Base-by-base conservation (phyloP, 2,113 vertebrate genomes). In the Podocnemis expansa region DNA sequence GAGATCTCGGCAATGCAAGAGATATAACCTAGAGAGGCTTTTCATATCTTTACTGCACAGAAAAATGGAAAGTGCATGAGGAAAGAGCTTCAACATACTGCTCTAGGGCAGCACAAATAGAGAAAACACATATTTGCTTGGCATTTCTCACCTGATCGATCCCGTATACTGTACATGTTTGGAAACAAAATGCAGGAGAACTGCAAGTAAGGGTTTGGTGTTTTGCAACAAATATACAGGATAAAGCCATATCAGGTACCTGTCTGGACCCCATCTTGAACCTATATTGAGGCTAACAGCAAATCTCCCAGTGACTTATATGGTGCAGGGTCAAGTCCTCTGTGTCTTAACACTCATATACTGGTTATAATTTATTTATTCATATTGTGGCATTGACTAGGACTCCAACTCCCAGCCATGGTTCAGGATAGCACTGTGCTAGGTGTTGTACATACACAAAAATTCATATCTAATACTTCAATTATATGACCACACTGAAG, bases 51-150 rank as follows among this genome's bases (percentile, higher is more conserved):
- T 82, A 89, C 27, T 63, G 73, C 43, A 43, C 10, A 82, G 76
- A 63, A 70, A 85, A 89, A 89, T 75, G n/a, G 81, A 55, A 1
- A 0, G 34, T 82, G 16, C 51, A 22, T 13, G 49, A 90, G 19
- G 45, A 90, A 89, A 87, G 41, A 90, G 1, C 47, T 95, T 91
- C 87, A 43, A 91, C 75, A 81, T 17, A 84, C 73, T 93, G n/a
- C 16, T 80, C 75, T 34, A 17, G 45, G 22, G 60, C n/a, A 85
- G 38, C 14, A 49, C 13, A 89, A 91, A 56, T 49, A 29, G 49
- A 87, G 52, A 85, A 43, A 24, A 51, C 0, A 1, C 9, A 22
- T 78, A 49, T 82, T 93, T 91, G 47, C 29, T 94, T 91, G 79
- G 60, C 80, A 84, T 13, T 3, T 81, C 49, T 85, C 29, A 87